A percentile compares a stretch with the other conserved stretches of the same genome.
Evolutionary conservation across 1,140 invertebrate genomes (phyloP).

Genomic region (Lucilia cuprina): DNA sequence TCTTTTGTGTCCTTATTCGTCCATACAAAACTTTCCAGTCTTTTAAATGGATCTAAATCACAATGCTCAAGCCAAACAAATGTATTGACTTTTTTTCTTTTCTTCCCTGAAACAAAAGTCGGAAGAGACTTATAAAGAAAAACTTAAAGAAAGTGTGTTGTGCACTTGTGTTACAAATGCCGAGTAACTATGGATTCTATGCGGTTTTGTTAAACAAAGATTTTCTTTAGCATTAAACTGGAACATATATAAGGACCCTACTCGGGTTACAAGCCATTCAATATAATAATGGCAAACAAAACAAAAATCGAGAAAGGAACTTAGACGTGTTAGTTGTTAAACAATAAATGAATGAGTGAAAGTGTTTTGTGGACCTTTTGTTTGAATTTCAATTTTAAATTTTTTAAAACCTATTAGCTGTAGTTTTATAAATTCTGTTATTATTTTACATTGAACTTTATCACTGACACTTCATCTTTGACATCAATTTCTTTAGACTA

Average conservation of each 20-base stretch:
- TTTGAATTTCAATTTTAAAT: too few species aligned
- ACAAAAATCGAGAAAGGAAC: background rate
- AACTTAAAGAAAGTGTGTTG: too few species aligned
- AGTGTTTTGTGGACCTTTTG: too few species aligned
- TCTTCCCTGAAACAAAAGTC: background rate
- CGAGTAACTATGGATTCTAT: background rate
- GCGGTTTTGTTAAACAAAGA: background rate
- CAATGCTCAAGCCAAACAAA: constrained; percentile 23
- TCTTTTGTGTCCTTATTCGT: too few species aligned
- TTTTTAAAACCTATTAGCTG: too few species aligned
- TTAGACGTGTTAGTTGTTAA: background rate
- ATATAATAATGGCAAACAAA: background rate
- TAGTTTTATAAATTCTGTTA: too few species aligned
- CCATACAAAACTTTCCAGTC: too few species aligned
- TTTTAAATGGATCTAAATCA: background rate
- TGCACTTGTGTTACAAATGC: background rate
- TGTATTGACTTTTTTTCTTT: background rate
- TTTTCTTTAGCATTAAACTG: background rate
- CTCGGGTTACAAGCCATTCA: too few species aligned
- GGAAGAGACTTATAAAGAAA: background rate
- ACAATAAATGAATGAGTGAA: background rate
- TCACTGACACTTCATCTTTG: too few species aligned
- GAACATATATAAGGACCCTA: too few species aligned
- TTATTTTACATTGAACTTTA: too few species aligned
- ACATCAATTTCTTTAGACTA: too few species aligned